These are phyloP conservation scores for Volucella zonaria DNA, from an alignment of 2,888 invertebrate species.

Conservation along the genomic window DNA sequence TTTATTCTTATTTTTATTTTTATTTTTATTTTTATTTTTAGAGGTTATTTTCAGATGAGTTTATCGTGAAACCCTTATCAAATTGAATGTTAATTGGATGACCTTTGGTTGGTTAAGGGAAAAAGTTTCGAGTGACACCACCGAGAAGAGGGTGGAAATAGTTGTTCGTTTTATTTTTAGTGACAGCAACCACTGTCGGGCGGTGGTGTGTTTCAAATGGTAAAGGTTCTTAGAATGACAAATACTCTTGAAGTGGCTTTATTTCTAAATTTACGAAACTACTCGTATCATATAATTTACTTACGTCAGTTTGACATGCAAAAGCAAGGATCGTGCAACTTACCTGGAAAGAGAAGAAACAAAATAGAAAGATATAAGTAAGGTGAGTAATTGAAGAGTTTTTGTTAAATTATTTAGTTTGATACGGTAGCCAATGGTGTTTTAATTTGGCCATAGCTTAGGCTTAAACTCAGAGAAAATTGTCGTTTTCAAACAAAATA, in stretches of 20 bases:
- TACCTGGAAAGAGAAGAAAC: conserved; percentile 53
- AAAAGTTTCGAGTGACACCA: not conserved
- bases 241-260: conserved; percentile 25
- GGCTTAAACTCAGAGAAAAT: too few species aligned
- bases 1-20: not conserved
- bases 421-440: too few species aligned
- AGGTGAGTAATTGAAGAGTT: not conserved
- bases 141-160: conserved; percentile 2
- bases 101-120: conserved; percentile 42
- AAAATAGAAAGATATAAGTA: conserved; percentile 2
- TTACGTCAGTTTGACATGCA: not conserved
- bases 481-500: not conserved
- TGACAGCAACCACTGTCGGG: not conserved
- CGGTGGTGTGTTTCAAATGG: conserved; percentile 19
- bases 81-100: conserved; percentile 59
- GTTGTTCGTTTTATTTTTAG: not conserved
- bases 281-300: conserved; percentile 49
- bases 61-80: conserved; percentile 43
- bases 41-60: not conserved
- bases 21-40: not conserved
- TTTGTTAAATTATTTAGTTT: not conserved
- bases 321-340: conserved; percentile 24
- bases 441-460: too few species aligned
- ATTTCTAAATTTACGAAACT: conserved; percentile 22
- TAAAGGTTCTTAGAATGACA: conserved; percentile 39